Conservation (phyloP, 2,888 invertebrate species). For the Ashinkailepas kermadecensis region DNA sequence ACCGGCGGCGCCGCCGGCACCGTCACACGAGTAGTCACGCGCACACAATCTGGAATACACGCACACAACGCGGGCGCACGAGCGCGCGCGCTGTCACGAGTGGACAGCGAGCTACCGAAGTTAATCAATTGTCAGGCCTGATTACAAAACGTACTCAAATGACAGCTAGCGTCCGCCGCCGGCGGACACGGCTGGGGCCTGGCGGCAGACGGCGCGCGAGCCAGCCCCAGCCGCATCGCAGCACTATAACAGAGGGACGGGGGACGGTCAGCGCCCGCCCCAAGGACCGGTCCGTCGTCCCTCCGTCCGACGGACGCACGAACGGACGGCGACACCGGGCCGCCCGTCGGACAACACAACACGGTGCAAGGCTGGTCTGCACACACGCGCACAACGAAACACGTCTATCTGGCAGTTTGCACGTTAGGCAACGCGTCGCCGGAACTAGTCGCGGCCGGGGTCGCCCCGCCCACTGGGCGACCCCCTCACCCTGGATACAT, state of each 20-base stretch:
- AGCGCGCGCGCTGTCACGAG: too few species aligned
- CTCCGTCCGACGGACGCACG: not conserved
- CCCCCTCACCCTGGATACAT: too few species aligned
- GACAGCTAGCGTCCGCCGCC: not conserved
- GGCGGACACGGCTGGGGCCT: not conserved
- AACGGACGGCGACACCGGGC: not conserved
- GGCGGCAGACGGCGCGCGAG: not conserved
- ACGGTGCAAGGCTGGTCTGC: too few species aligned
- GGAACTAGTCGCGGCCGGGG: too few species aligned
- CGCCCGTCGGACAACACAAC: not conserved
- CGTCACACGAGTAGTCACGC: not conserved
- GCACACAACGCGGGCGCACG: not conserved
- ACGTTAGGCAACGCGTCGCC: not conserved
- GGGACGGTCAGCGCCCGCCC: not conserved
- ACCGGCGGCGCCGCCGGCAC: not conserved
- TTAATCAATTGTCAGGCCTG: conserved; percentile 2
- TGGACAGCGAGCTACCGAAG: not conserved
- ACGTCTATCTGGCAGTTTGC: not conserved
- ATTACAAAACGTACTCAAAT: not conserved
- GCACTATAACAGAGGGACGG: not conserved
- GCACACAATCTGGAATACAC: not conserved
- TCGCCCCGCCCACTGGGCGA: too few species aligned
- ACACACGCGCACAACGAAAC: not conserved
- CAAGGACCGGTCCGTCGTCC: not conserved
- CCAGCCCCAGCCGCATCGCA: not conserved